These are phyloP conservation scores for Chromoteleia sp. DNA, from an alignment of 2,888 invertebrate species.

Conservation along the genomic window DNA sequence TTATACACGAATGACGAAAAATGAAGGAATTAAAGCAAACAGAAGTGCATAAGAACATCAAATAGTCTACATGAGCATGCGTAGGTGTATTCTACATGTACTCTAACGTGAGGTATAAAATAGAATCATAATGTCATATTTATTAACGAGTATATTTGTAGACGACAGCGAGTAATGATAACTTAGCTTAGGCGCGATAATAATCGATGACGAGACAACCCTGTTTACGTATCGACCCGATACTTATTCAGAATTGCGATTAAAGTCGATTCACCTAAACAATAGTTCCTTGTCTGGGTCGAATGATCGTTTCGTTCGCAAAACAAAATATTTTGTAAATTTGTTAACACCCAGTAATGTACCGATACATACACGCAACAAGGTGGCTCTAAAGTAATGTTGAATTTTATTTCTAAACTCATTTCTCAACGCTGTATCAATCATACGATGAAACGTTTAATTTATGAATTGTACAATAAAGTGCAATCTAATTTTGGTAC, in stretches of 20 bases:
- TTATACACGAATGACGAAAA: conserved; percentile 21
- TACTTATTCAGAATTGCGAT: conserved; percentile 58
- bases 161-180: conserved; percentile 51
- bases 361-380: not conserved
- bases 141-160: conserved; percentile 58
- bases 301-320: conserved; percentile 48
- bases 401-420: conserved; percentile 2
- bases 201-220: conserved; percentile 56
- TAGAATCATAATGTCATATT: conserved; percentile 61
- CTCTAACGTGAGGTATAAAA: conserved; percentile 57
- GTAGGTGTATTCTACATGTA: conserved; percentile 50
- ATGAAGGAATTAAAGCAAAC: conserved; percentile 25
- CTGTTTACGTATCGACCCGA: conserved; percentile 59
- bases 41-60: conserved; percentile 33
- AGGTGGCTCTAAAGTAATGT: conserved; percentile 5
- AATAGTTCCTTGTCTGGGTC: conserved; percentile 66
- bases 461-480: not conserved
- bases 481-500: not conserved
- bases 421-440: not conserved
- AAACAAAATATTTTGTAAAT: conserved; percentile 49
- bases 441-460: not conserved
- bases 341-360: conserved; percentile 20
- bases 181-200: conserved; percentile 60
- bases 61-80: conserved; percentile 55
- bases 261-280: conserved; percentile 58